Percentiles rank a stretch among this genome's conserved stretches.
Conservation (phyloP, 2,113 vertebrate genomes). For the Ptychochromis oligacanthus region DNA sequence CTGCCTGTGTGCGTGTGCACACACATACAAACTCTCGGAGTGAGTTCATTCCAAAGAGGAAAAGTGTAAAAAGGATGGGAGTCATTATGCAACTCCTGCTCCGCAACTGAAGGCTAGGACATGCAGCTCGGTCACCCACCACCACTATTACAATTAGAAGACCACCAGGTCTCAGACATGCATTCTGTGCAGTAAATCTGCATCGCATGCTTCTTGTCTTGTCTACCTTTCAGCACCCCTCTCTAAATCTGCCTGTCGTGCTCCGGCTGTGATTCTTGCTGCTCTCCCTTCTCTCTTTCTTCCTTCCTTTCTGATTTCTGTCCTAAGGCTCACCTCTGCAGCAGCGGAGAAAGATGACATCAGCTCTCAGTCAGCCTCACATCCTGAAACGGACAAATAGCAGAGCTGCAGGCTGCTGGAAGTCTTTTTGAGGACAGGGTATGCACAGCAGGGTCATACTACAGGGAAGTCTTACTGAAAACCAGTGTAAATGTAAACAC, state of each 20-base stretch:
- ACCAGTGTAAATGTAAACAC: not conserved
- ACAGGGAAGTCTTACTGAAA: not conserved
- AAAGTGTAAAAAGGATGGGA: constrained; percentile 66
- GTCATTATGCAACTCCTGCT: constrained; percentile 69
- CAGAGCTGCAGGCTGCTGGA: constrained; percentile 28
- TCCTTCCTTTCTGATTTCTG: constrained; percentile 59
- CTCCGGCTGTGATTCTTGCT: constrained; percentile 29
- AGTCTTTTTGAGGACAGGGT: constrained; percentile 25
- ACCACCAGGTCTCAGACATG: constrained; percentile 43
- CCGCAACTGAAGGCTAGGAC: constrained; percentile 62
- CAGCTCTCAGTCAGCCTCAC: constrained; percentile 65
- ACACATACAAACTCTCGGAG: constrained; percentile 21
- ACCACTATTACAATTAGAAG: constrained; percentile 23
- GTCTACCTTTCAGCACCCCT: constrained; percentile 55
- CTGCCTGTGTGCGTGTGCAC: not conserved
- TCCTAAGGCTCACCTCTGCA: constrained; percentile 75
- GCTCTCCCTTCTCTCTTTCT: constrained; percentile 41
- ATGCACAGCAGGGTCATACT: not conserved
- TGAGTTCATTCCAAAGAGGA: constrained; percentile 72
- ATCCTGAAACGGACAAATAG: constrained; percentile 70
- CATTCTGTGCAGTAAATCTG: constrained; percentile 51
- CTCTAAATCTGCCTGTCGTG: constrained; percentile 42
- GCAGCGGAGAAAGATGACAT: constrained; percentile 72
- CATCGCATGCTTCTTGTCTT: constrained; percentile 47
- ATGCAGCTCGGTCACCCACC: constrained; percentile 53